Conservation (phyloP, 2,113 vertebrate species). For the Charadrius vociferus region DNA sequence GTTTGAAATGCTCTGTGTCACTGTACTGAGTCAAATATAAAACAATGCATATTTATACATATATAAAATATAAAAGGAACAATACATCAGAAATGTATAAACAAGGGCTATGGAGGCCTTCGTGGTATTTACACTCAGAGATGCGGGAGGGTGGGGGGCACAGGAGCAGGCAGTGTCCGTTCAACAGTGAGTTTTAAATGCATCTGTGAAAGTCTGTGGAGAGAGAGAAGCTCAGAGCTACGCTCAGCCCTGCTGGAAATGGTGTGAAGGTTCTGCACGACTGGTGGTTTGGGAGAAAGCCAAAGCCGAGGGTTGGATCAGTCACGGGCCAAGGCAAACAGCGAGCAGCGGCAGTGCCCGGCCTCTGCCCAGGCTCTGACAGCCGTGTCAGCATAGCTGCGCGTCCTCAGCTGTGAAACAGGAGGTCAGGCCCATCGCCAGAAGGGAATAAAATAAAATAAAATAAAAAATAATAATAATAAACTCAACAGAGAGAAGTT, state of each 20-base stretch:
- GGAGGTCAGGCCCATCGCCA: not conserved
- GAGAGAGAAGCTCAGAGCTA: not conserved
- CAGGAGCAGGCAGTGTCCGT: not conserved
- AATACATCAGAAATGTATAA: conserved; percentile 77
- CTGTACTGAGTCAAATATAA: conserved; percentile 73
- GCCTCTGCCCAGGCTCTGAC: not conserved
- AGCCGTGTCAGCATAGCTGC: rapidly evolving
- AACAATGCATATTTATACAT: conserved; percentile 68
- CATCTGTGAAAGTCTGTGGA: not conserved
- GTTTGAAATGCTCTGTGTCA: conserved; percentile 83
- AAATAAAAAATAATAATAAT: conserved; percentile 20
- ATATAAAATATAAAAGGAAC: conserved; percentile 70
- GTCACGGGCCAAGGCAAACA: not conserved
- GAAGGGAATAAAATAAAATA: conserved; percentile 50
- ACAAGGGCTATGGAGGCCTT: conserved; percentile 27
- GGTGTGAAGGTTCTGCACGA: not conserved
- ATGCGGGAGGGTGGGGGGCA: not conserved
- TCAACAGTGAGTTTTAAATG: not conserved
- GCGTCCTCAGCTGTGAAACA: not conserved
- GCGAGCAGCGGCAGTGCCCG: not conserved
- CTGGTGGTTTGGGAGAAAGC: not conserved
- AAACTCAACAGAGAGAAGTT: conserved; percentile 17
- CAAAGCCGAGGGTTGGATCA: not conserved
- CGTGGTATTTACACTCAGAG: conserved; percentile 34
- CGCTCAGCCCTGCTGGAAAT: not conserved